Base-by-base conservation (phyloP, 2,888 invertebrate genomes). In the Pristionchus exspectatus region DNA sequence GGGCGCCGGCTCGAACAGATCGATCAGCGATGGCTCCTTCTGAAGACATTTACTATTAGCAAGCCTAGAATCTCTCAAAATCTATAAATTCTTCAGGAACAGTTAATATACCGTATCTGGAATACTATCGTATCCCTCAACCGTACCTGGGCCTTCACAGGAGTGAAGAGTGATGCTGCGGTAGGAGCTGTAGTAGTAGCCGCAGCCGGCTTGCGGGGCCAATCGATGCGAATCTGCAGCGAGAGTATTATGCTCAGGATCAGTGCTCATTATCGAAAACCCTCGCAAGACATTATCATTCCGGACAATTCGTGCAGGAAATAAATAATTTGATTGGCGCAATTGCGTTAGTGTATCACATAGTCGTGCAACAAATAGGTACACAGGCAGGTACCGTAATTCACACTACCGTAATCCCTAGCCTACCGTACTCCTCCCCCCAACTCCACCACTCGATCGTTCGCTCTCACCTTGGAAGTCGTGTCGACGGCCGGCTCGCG, bases 1-100 rank as follows among this genome's bases (percentile, higher is more conserved):
- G 24, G 77, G 77, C 77, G 77, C 77, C 77, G 77, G 77, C 77
- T 77, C 77, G 77, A 77, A 77, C 77, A 77, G 77, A 44, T 77
- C 77, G 77, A 77, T 77, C 77, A 77, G 77, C 77, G 77, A 77
- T 21, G 77, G 77, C 44, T 77, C 44, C 44, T 77, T 77, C 77
- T 77, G 44, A n/a, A n/a, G n/a, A n/a, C n/a, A n/a, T n/a, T n/a
- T n/a, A n/a, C n/a, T n/a, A n/a, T n/a, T n/a, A n/a, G n/a, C n/a
- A n/a, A n/a, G n/a, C n/a, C n/a, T n/a, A n/a, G n/a, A n/a, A n/a
- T n/a, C n/a, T n/a, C n/a, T n/a, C n/a, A n/a, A n/a, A n/a, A n/a
- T n/a, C n/a, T n/a, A n/a, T n/a, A n/a, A n/a, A n/a, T n/a, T n/a
- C n/a, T n/a, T n/a, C n/a, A n/a, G n/a, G n/a, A n/a, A n/a, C n/a